Conservation (phyloP, 2,888 invertebrate species). For the Mythimna ferrago region DNA sequence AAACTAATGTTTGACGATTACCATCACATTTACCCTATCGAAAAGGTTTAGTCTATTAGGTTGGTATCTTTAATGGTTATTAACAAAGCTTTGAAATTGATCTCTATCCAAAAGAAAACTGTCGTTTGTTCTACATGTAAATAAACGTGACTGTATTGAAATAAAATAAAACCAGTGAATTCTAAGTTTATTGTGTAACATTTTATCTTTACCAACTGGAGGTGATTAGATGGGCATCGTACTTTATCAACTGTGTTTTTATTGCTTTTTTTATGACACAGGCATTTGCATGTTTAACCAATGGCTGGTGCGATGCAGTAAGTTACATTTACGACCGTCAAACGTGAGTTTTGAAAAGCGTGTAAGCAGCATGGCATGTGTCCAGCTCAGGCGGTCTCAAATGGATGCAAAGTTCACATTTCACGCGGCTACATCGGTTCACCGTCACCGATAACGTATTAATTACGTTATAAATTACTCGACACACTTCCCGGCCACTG, state of each 20-base stretch:
- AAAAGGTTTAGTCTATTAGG: constrained; percentile 9
- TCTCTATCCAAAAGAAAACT: not conserved
- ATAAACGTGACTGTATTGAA: constrained; percentile 12
- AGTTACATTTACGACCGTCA: constrained; percentile 44
- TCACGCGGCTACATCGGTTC: constrained; percentile 68
- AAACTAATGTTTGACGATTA: not conserved
- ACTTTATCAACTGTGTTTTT: constrained; percentile 58
- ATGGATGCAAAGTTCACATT: constrained; percentile 82
- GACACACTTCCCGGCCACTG: constrained; percentile 85
- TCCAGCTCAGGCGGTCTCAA: constrained; percentile 61
- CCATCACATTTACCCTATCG: constrained; percentile 31
- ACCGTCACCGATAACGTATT: constrained; percentile 85
- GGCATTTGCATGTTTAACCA: constrained; percentile 49
- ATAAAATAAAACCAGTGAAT: constrained; percentile 19
- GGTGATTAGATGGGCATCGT: constrained; percentile 56
- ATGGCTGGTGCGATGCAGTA: constrained; percentile 44
- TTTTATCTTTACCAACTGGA: constrained; percentile 52
- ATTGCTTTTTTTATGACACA: constrained; percentile 56
- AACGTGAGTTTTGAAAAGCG: constrained; percentile 56
- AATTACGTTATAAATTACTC: constrained; percentile 89
- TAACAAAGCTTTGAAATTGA: not conserved
- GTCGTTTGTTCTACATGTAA: not conserved
- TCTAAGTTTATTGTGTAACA: constrained; percentile 27
- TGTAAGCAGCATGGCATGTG: constrained; percentile 65
- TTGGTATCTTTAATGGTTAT: constrained; percentile 35